Evolutionary conservation across 2,797 vertebrate genomes (phyloP).

Genomic region (Gallinago nigripennis): DNA sequence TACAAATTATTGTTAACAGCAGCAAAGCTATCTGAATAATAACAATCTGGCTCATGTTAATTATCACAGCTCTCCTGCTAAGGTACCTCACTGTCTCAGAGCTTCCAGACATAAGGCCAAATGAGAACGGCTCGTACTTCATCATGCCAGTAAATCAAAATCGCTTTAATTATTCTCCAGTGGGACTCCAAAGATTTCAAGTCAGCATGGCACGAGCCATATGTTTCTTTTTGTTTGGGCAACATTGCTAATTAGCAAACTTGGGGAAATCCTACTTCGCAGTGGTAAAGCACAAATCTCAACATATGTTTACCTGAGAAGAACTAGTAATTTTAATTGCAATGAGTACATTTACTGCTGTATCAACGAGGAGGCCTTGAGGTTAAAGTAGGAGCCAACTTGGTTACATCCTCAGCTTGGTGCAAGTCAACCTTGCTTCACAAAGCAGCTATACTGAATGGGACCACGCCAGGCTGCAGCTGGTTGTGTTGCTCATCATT

Average conservation of each 20-base stretch:
- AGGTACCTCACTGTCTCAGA: neutral
- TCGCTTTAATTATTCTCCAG: conserved; percentile 46
- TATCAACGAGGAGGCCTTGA: neutral
- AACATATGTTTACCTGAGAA: conserved; percentile 37
- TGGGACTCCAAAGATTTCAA: conserved; percentile 35
- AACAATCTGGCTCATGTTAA: conserved; percentile 26
- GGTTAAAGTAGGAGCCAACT: neutral
- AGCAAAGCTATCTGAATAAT: conserved; percentile 11
- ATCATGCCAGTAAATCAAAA: conserved; percentile 37
- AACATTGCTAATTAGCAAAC: conserved; percentile 30
- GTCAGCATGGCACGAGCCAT: conserved; percentile 15
- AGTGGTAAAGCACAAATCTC: conserved; percentile 31
- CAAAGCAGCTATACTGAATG: neutral
- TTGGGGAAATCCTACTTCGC: conserved; percentile 16
- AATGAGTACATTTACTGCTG: neutral
- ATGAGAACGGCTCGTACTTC: neutral
- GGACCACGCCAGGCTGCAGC: neutral
- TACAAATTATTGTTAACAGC: neutral
- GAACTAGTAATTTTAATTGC: neutral
- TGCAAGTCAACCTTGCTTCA: neutral
- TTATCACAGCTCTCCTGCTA: conserved; percentile 36
- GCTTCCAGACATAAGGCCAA: neutral
- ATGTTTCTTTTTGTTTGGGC: neutral
- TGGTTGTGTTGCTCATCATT: neutral
- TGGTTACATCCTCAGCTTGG: neutral